Base-by-base conservation (phyloP, 2,797 vertebrate genomes). In the Sphenopsis melanotis region DNA sequence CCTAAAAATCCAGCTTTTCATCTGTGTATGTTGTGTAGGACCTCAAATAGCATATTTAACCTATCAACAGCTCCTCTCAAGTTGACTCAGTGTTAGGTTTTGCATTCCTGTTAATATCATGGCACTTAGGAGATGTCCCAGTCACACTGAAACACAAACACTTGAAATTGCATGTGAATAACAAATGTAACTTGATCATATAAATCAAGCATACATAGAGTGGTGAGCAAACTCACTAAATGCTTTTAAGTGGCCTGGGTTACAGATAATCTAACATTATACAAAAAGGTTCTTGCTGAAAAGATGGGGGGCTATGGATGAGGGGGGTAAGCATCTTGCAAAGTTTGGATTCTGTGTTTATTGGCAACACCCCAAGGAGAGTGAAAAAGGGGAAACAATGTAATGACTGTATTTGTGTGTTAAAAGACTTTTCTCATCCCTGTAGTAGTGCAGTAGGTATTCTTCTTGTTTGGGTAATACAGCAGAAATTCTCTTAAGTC, bases 121-220 rank as follows among this genome's bases (percentile, higher is more conserved):
- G 80, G 44, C 63, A 91, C 69, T 52, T 72, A 55, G n/a, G 50
- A 84, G 85, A 65, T 36, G 55, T 63, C 59, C 22, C 20, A 60
- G 42, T 80, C 1, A 1, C 90, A n/a, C 63, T 66, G 76, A 79
- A 86, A 88, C 63, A 72, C 22, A 68, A 57, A 53, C 52, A 82
- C 83, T 63, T 89, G 56, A 91, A 82, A 79, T 50, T 95, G 95
- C 87, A 94, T 94, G 93, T 92, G 68, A 92, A 14, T 69, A 91
- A 88, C 84, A 91, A 76, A 82, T 70, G 16, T 72, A 82, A 87
- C 44, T 50, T 70, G 50, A 72, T 86, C 53, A 50, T 63, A n/a
- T 65, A 57, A 94, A 69, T 80, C 37, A 47, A 77, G 47, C 82
- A 57, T 50, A 63, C 46, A 17, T 61, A 37, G 37, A 1, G 2